Base-by-base conservation (phyloP, 1,140 invertebrate species). In the Hypsibius dujardini region DNA sequence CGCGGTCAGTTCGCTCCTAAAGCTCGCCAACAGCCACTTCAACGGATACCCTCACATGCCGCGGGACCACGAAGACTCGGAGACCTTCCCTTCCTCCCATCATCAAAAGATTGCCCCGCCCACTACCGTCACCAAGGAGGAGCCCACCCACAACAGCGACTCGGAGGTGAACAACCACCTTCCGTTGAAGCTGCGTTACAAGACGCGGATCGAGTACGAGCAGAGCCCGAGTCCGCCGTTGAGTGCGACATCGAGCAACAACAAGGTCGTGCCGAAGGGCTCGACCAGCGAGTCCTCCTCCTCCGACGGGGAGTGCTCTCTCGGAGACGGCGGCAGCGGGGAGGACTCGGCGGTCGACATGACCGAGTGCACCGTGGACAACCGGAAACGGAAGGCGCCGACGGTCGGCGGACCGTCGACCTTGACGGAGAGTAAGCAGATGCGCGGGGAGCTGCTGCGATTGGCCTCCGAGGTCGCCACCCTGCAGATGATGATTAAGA, bases 391-490 rank as follows among this genome's bases (percentile, higher is more conserved):
- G n/a, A 79, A 79, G 71, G 74, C 74, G 42, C 70, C 78, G 15
- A 78, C 76, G 1, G 74, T 76, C 70, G 75, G 79, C 40, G 77
- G 78, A 7, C 81, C 83, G 70, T 83, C 84, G 75, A 77, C 46
- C 72, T 75, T 82, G 82, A 75, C 84, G 83, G 81, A 86, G 83
- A 84, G 84, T 74, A 78, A 76, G 42, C 86, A 89, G 76, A 83
- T 96, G 1, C 88, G 92, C 76, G 87, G 86, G 1, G 87, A 94
- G 79, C 81, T 95, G 74, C 88, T 90, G 71, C 84, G 88, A 71
- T 83, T 96, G 1, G 90, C 91, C 7, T 89, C 87, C 1, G 93
- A 96, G 79, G 90, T 95, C 59, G 90, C 89, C n/a, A 87, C 86
- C 73, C 84, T 95, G 0, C 89, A 92, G 74, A 82, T 80, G 72